These are phyloP conservation scores for Ypsolopha sequella DNA, from an alignment of 2,888 invertebrate genomes.

Conservation along the genomic window DNA sequence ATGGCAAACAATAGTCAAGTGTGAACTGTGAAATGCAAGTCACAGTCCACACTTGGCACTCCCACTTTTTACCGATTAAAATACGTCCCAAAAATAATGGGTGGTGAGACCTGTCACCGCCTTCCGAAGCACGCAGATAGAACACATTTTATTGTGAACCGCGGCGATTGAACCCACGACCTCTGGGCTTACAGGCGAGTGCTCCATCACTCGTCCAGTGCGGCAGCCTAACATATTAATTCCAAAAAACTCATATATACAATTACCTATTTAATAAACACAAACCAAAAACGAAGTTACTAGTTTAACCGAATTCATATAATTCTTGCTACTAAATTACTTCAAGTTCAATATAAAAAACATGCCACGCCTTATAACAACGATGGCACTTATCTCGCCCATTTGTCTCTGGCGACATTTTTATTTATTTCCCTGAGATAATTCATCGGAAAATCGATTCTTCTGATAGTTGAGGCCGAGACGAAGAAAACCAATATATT, in stretches of 20 bases:
- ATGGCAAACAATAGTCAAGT: too few relatives aligned
- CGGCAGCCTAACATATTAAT: too few relatives aligned
- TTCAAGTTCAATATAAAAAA: not conserved
- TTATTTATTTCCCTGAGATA: slow-evolving; percentile 16
- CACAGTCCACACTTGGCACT: too few relatives aligned
- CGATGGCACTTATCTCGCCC: not conserved
- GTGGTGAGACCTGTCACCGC: too few relatives aligned
- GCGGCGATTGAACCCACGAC: too few relatives aligned
- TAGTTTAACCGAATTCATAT: not conserved
- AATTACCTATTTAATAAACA: not conserved
- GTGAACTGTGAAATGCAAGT: too few relatives aligned
- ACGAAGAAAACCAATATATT: slow-evolving; percentile 65
- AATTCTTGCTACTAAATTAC: not conserved
- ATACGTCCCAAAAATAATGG: too few relatives aligned
- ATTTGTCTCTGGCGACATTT: slow-evolving; percentile 3
- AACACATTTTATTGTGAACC: too few relatives aligned
- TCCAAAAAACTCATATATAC: not conserved
- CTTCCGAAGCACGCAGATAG: too few relatives aligned
- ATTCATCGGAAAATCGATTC: slow-evolving; percentile 39
- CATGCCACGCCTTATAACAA: not conserved
- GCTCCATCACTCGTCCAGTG: too few relatives aligned
- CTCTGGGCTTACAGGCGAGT: too few relatives aligned
- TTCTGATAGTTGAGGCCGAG: slow-evolving; percentile 37
- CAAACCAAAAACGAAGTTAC: not conserved
- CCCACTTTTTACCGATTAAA: too few relatives aligned